These are phyloP conservation scores for Erethizon dorsatum DNA, from an alignment of 2,797 vertebrate species.

Conservation along the genomic window DNA sequence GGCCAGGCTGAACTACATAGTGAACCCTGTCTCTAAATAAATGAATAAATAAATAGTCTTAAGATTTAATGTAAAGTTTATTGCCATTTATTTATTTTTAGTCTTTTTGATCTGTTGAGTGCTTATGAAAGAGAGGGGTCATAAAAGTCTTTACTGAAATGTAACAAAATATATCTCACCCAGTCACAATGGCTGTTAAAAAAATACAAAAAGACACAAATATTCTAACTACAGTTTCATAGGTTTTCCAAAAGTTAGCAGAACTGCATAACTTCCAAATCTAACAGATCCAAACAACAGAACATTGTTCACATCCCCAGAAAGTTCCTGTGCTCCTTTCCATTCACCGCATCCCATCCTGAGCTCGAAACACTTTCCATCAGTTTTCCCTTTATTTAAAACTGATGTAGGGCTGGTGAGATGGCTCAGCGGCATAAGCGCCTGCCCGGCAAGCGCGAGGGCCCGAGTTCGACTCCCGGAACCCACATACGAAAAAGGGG, in stretches of 20 bases:
- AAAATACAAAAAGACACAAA: neutral
- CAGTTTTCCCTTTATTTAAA: slow-evolving; percentile 24
- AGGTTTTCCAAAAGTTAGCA: neutral
- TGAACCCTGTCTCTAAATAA: neutral
- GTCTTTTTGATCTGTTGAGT: neutral
- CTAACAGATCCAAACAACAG: neutral
- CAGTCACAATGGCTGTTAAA: neutral
- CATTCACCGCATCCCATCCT: neutral
- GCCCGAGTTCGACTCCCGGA: no score
- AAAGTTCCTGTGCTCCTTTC: neutral
- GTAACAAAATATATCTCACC: neutral
- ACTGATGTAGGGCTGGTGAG: no score
- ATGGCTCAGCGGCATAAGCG: no score
- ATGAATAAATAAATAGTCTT: neutral
- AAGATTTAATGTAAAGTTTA: neutral
- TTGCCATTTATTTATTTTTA: neutral
- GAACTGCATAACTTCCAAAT: neutral
- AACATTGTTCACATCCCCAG: neutral
- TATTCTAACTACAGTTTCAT: neutral
- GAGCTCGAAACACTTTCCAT: neutral
- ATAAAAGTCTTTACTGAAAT: neutral
- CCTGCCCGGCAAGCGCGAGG: no score
- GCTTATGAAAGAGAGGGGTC: neutral
- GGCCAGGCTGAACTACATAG: neutral
- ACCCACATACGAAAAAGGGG: no score